phyloP scores from a whole-genome alignment of 2,113 vertebrate genomes.

The Rhinopomastus cyanomelas region DNA sequence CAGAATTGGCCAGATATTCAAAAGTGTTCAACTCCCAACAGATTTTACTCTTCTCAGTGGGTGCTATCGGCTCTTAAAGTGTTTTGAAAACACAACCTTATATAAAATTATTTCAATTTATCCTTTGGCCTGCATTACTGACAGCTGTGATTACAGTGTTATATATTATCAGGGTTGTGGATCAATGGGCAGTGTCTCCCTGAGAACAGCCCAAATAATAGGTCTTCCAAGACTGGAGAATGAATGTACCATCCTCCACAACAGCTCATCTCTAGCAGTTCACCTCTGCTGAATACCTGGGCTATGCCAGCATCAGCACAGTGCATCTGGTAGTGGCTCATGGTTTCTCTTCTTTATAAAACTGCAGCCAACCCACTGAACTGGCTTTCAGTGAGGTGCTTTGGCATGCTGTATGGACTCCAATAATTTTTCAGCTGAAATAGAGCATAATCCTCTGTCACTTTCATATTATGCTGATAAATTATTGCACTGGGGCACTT shows the following conservation, averaged over 20 bases:
- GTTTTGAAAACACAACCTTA: not conserved
- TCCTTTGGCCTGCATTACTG: not conserved
- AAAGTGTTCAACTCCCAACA: not conserved
- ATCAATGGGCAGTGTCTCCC: not conserved
- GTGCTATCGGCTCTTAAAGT: not conserved
- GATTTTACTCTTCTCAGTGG: not conserved
- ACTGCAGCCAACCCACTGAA: not conserved
- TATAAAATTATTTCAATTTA: not conserved
- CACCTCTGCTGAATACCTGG: not conserved
- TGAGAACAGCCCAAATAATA: not conserved
- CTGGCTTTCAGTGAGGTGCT: not conserved
- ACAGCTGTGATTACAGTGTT: not conserved
- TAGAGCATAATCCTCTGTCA: not conserved
- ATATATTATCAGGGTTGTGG: not conserved
- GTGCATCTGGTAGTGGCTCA: not conserved
- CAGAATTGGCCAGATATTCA: not conserved
- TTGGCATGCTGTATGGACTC: not conserved
- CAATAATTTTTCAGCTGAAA: constrained; percentile 20
- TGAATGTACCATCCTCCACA: not conserved
- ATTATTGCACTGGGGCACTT: not conserved
- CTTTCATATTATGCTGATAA: not conserved
- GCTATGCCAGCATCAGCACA: not conserved
- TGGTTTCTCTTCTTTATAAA: not conserved
- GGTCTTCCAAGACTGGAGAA: not conserved
- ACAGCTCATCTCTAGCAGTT: not conserved